Evolutionary conservation across 1,140 invertebrate species (phyloP).

Genomic region (Anagrus nilaparvatae): DNA sequence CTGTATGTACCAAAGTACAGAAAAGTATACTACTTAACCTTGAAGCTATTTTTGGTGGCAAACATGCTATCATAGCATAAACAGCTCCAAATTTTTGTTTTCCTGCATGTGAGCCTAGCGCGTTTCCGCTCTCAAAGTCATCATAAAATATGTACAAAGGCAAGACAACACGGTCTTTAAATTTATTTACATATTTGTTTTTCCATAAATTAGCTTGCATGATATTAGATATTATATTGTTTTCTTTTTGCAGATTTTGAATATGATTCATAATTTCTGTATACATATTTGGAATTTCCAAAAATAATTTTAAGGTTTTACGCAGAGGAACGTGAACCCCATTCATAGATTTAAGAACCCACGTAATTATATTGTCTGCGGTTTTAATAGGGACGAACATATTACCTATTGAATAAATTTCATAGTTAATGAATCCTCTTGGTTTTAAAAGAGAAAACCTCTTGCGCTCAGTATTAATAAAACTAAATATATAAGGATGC

Average conservation of each 20-base stretch:
- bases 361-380: neutral
- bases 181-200: neutral
- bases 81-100: constrained; percentile 14
- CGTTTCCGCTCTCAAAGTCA: constrained; percentile 12
- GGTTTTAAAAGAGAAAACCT: constrained; percentile 4
- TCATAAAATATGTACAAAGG: constrained; percentile 12
- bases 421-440: constrained; percentile 5
- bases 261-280: neutral
- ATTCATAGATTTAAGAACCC: neutral
- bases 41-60: constrained; percentile 7
- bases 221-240: neutral
- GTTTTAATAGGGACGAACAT: neutral
- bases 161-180: neutral
- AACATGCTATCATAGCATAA: constrained; percentile 10
- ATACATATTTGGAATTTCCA: neutral
- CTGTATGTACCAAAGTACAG: constrained; percentile 5
- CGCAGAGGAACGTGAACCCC: neutral
- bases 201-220: neutral
- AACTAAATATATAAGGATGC: constrained; percentile 1
- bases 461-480: constrained; percentile 6
- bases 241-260: neutral
- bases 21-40: constrained; percentile 10
- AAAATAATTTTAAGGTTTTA: constrained; percentile 1
- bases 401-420: neutral
- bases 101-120: constrained; percentile 8